Conservation (phyloP, 2,888 invertebrate genomes). For the Parasteatoda lunata region DNA sequence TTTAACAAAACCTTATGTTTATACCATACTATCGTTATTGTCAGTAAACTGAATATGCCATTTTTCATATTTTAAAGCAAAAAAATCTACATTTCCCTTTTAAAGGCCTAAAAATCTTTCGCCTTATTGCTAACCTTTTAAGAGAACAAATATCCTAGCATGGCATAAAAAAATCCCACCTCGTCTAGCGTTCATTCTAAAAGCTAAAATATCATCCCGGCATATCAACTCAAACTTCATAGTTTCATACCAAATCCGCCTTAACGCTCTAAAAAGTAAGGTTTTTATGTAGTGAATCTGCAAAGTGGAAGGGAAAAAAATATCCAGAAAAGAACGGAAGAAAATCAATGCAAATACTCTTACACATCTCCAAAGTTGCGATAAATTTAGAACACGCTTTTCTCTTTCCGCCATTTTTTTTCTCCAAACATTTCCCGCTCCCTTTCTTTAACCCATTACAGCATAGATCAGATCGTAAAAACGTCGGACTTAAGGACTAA, state of each 20-base stretch:
- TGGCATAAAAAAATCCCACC: background rate
- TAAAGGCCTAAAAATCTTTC: no score
- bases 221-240: constrained; percentile 15
- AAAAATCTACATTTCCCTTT: background rate
- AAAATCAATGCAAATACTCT: constrained; percentile 61
- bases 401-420: background rate
- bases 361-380: constrained; percentile 32
- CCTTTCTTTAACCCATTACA: constrained; percentile 30
- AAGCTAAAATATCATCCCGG: background rate
- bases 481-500: constrained; percentile 48
- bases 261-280: constrained; percentile 39
- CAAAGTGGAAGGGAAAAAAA: background rate
- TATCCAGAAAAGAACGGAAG: background rate
- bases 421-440: no score
- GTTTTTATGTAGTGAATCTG: constrained; percentile 3
- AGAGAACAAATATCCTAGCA: background rate
- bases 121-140: background rate
- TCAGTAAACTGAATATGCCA: background rate
- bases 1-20: background rate
- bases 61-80: background rate
- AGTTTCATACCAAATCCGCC: constrained; percentile 34
- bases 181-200: background rate
- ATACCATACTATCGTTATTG: background rate
- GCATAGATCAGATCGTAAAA: constrained; percentile 57
- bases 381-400: constrained; percentile 35